Evolutionary conservation across 2,113 vertebrate genomes (phyloP), one percentile per base, ranked within the genome.

Genomic region (Psettodes erumei): DNA sequence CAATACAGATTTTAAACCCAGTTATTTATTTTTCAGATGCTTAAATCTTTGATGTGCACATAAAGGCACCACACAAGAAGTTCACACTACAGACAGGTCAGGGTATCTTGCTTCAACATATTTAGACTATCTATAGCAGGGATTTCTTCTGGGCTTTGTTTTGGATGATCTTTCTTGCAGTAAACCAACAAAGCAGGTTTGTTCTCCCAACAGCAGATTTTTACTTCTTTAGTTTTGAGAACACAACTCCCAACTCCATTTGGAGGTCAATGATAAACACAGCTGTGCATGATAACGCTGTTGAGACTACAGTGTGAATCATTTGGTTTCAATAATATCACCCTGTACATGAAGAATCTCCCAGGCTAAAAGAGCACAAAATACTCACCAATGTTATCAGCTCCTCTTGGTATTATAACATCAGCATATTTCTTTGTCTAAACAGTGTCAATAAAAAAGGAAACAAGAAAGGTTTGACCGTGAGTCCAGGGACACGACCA

Each of bases 401-500:
- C 96, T 81, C 97, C 97, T 89, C 96, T 95, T 27, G 97, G 96
- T 91, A 99, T 98, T 82, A 99, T 99, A 83, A 99, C 97, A 0
- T 98, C 97, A 6, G 97, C 97, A 0, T 98, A 98, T 76, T 98
- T 98, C 93, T 99, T 99, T n/a, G 97, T 98, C 97, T 99, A 58
- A 13, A 66, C 1, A 42, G 27, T 0, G 3, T 13, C 81, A n/a
- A 76, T 19, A 61, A 47, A 18, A 81, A 10, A 5, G 2, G 10
- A 61, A 54, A 76, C 13, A 33, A 63, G 55, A 75, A 16, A 27
- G 58, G 3, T 30, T 76, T 21, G 23, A 60, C 58, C 27, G 13
- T 65, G 53, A 48, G n/a, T 28, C 45, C 65, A 59, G 33, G 15
- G 53, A 55, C 58, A 61, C 1, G n/a, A 37, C 0, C 5, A 3